Base-by-base conservation (phyloP, 2,113 vertebrate genomes). In the Amazona vittata region DNA sequence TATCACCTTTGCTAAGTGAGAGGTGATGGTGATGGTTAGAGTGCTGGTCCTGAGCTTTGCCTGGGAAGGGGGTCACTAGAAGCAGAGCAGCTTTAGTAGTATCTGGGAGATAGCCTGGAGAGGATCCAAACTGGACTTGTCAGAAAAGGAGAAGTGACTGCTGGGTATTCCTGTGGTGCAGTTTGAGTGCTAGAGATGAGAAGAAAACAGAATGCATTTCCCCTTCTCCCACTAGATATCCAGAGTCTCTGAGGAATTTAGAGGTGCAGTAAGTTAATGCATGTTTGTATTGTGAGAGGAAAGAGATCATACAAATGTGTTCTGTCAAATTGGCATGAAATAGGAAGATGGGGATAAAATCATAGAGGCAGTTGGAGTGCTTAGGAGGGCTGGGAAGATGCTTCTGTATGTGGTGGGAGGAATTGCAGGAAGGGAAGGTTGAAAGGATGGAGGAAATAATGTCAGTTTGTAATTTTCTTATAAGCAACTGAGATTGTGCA, bases 401-500 rank as follows among this genome's bases (percentile, higher is more conserved):
- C 41, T 81, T 89, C 31, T 89, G 8, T 50, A 11, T 71, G 52
- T 75, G 41, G 49, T 28, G 39, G 57, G 76, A 87, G n/a, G 70
- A 87, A 76, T 50, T 89, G 49, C 47, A 87, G 57, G 47, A 69
- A 41, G 44, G 19, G 44, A 83, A 59, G 18, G 60, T 33, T 91
- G 43, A 70, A 83, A 90, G 55, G 24, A 41, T 52, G 81, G 67
- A 92, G 86, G 65, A 95, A 87, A n/a, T 60, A 93, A 73, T 91
- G 62, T 79, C 52, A 47, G 60, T 95, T 83, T 26, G 43, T 86
- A 55, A 86, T 91, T 94, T 93, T 93, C 65, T 91, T 81, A 14
- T 0, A 84, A 95, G 86, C 67, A 89, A 5, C 79, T 69, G 81
- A 87, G 81, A 74, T 93, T 90, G 52, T 93, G 67, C 10, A 4